These are phyloP conservation scores for Karalla daura DNA, from an alignment of 2,797 vertebrate genomes.

Conservation along the genomic window DNA sequence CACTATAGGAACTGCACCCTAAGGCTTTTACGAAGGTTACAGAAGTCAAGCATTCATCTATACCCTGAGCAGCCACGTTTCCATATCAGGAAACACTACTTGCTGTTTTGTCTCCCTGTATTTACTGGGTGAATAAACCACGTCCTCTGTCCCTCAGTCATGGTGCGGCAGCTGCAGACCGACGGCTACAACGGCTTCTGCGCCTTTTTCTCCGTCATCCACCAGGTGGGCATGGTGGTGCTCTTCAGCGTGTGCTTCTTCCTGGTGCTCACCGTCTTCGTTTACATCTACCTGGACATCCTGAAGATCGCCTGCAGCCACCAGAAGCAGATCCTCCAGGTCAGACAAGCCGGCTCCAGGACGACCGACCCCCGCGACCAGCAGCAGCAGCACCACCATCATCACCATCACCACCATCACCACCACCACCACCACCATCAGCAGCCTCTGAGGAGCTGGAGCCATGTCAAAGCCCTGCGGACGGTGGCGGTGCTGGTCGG, in stretches of 20 bases:
- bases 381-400: neutral
- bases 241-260: conserved; percentile 88
- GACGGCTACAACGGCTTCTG: conserved; percentile 72
- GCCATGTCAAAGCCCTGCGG: conserved; percentile 88
- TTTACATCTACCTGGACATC: conserved; percentile 94
- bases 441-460: conserved; percentile 47
- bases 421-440: conserved; percentile 37
- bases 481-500: conserved; percentile 88
- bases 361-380: neutral
- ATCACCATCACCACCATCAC: conserved; percentile 24
- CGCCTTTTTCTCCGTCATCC: conserved; percentile 87
- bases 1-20: too few species aligned
- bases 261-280: conserved; percentile 84
- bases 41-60: too few species aligned
- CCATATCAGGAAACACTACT: neutral
- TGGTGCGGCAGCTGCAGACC: conserved; percentile 81
- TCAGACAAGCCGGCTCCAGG: conserved; percentile 64
- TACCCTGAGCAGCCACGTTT: too few species aligned
- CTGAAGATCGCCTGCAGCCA: conserved; percentile 90
- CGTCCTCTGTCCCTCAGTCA: conserved; percentile 57
- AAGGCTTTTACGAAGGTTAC: too few species aligned
- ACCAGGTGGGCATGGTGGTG: conserved; percentile 82
- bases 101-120: neutral
- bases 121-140: neutral
- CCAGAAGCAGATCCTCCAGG: conserved; percentile 84